Evolutionary conservation across 1,140 invertebrate species (phyloP).

Genomic region (Coptotermes formosanus): DNA sequence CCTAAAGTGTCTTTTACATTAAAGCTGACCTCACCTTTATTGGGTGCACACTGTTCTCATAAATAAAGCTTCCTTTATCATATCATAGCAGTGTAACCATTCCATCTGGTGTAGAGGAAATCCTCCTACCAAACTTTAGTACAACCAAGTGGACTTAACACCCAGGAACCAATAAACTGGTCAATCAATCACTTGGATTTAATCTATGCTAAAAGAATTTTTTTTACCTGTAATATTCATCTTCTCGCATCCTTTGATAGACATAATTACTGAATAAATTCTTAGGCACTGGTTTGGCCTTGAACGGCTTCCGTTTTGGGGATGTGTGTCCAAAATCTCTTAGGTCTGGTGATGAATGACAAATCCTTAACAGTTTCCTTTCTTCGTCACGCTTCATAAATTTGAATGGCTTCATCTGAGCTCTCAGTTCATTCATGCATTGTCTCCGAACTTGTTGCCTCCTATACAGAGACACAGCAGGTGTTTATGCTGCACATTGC

Average conservation of each 20-base stretch:
- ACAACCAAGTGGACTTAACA: too few species aligned
- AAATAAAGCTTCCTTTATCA: too few species aligned
- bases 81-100: too few species aligned
- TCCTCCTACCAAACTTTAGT: too few species aligned
- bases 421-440: constrained; percentile 54
- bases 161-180: too few species aligned
- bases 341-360: constrained; percentile 57
- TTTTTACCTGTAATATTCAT: constrained; percentile 64
- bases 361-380: constrained; percentile 46
- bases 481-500: background rate
- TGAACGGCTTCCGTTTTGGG: constrained; percentile 48
- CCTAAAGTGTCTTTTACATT: too few species aligned
- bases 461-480: constrained; percentile 44
- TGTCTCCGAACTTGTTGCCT: constrained; percentile 54
- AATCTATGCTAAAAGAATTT: background rate
- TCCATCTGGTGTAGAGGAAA: too few species aligned
- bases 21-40: too few species aligned
- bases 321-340: background rate
- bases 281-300: constrained; percentile 64
- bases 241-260: constrained; percentile 67
- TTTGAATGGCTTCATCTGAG: constrained; percentile 62
- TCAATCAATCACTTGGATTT: background rate
- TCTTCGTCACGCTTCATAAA: constrained; percentile 58
- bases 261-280: constrained; percentile 67
- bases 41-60: too few species aligned